phyloP scores from a whole-genome alignment of 2,888 invertebrate species.

The Lamproptera curius region DNA sequence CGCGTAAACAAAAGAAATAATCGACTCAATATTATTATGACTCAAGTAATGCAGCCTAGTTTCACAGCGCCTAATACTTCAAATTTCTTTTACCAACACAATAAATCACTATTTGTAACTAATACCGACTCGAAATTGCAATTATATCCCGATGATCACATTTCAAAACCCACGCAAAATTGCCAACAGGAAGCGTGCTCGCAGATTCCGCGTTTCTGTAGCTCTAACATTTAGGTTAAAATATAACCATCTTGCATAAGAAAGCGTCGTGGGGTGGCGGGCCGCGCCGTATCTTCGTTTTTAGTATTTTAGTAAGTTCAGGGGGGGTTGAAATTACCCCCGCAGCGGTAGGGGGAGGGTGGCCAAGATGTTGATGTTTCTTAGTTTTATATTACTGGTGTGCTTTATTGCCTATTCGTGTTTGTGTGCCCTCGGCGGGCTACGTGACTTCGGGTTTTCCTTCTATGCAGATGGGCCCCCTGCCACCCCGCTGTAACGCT shows the following conservation, averaged over 20 bases:
- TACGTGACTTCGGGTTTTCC: conserved; percentile 31
- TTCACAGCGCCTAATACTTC: too few relatives aligned
- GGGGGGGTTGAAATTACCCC: conserved; percentile 72
- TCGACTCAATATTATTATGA: too few relatives aligned
- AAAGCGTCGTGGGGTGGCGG: conserved; percentile 59
- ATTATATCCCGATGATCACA: background rate
- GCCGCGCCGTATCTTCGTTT: conserved; percentile 75
- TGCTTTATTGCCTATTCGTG: conserved; percentile 77
- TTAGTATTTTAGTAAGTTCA: conserved; percentile 79
- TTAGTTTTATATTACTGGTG: conserved; percentile 77
- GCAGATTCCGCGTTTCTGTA: conserved; percentile 33
- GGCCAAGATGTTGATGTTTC: conserved; percentile 77
- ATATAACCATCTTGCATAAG: conserved; percentile 78
- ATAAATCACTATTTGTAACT: too few relatives aligned
- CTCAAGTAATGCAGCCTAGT: too few relatives aligned
- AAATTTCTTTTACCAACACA: too few relatives aligned
- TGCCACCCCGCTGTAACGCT: too few relatives aligned
- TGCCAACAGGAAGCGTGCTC: conserved; percentile 16
- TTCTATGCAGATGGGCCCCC: conserved; percentile 68
- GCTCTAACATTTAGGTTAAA: conserved; percentile 71
- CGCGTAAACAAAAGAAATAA: too few relatives aligned
- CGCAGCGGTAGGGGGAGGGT: conserved; percentile 39
- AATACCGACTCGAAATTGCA: too few relatives aligned
- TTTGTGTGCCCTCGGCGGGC: conserved; percentile 47
- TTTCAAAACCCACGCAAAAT: conserved; percentile 1